Conservation (phyloP, 2,113 vertebrate species). For the Uropsilus gracilis region DNA sequence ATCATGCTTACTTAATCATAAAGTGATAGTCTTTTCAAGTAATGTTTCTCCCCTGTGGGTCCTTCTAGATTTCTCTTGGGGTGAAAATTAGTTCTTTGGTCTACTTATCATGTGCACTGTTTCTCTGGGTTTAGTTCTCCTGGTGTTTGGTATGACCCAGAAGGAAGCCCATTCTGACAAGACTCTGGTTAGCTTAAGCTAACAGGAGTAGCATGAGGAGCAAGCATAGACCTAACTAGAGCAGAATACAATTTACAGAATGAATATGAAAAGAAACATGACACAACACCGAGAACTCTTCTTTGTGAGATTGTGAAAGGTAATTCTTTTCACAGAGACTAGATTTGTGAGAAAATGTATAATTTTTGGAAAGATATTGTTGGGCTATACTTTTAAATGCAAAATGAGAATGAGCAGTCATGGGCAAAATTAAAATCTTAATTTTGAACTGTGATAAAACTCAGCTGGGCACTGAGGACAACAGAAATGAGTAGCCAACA, state of each 20-base stretch:
- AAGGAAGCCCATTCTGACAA: not conserved
- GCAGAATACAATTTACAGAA: not conserved
- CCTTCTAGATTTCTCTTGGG: not conserved
- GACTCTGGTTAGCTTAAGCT: not conserved
- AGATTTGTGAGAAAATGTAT: not conserved
- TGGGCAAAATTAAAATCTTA: constrained; percentile 63
- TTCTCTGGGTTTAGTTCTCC: not conserved
- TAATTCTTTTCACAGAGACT: not conserved
- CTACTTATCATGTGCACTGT: not conserved
- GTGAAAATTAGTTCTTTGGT: not conserved
- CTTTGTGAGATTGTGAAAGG: not conserved
- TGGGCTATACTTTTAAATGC: constrained; percentile 33
- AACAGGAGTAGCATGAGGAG: not conserved
- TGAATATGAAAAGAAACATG: not conserved
- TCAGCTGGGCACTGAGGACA: rapidly evolving
- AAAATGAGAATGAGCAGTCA: constrained; percentile 42
- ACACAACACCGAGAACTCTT: not conserved
- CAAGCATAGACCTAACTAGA: not conserved
- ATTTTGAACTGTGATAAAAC: constrained; percentile 63
- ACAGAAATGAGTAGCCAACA: not conserved
- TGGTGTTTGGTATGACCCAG: not conserved
- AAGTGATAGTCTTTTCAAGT: not conserved
- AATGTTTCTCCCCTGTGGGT: not conserved
- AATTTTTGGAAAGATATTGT: not conserved
- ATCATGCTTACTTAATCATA: not conserved